Evolutionary conservation across 2,797 vertebrate genomes (phyloP), one percentile per base, ranked within the genome.

Genomic region (Danio choprae): DNA sequence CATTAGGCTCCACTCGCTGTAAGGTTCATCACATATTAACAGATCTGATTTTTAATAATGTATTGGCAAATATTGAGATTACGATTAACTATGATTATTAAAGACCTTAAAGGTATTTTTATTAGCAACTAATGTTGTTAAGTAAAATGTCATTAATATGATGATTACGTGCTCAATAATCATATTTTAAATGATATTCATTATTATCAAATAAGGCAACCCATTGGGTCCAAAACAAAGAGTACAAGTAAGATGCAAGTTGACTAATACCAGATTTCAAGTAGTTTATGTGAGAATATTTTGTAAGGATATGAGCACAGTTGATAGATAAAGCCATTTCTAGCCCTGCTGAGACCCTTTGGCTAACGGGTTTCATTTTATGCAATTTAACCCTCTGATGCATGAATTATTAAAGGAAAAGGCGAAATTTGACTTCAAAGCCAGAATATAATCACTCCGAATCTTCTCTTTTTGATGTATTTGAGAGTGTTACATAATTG

Each of bases 321-420:
- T 44, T 48, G 44, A 68, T 29, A 58, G 46, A 50, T 69, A 51
- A 22, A 63, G 70, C 60, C 36, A 22, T 68, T 48, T 43, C 67
- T 82, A 73, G 77, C 56, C 62, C 51, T 56, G 41, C 48, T 64
- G 63, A 78, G 83, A 81, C 63, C 83, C 74, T 60, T 71, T 60
- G 9, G 64, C 40, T 74, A 56, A 60, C 51, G 43, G 11, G n/a
- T 50, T 75, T 75, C 4, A 64, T 75, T 63, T 43, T 43, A 75
- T 29, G 38, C 36, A 75, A 60, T 62, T 59, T 74, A 68, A 85
- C 79, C 46, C 71, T 72, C 40, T 58, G 18, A 55, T 58, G 40
- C 70, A 58, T 58, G 7, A 58, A 72, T 72, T 43, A 58, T 58
- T 44, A n/a, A 44, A 72, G 8, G 18, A 22, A 58, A 58, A 29